A percentile compares a stretch with the other conserved stretches of the same genome.
Evolutionary conservation across 1,140 invertebrate species (phyloP).

Genomic region (Polypedilum pembai): DNA sequence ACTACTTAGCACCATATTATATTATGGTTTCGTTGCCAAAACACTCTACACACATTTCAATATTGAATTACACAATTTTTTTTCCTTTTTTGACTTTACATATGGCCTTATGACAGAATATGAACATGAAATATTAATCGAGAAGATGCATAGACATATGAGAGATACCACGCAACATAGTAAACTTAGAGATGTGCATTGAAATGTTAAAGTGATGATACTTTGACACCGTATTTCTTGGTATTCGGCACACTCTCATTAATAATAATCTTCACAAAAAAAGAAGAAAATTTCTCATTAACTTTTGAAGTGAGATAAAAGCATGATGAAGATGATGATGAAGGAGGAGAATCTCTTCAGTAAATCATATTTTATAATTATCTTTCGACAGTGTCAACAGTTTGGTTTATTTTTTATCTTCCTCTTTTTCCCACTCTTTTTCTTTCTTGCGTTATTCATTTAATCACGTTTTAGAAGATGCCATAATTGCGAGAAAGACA

Average conservation of each 20-base stretch:
- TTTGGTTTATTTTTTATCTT: background rate
- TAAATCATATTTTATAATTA: conserved; percentile 26
- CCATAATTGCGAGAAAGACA: background rate
- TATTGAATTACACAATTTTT: conserved; percentile 15
- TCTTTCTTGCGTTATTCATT: too few relatives aligned
- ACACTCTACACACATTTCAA: conserved; percentile 19
- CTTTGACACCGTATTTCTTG: conserved; percentile 19
- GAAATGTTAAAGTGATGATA: conserved; percentile 20
- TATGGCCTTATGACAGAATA: background rate
- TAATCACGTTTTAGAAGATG: background rate
- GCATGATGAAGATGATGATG: background rate
- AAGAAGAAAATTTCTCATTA: background rate
- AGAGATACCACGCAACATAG: background rate
- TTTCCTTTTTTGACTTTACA: background rate
- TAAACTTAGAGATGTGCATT: background rate
- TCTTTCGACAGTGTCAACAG: conserved; percentile 20
- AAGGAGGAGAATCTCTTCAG: conserved; percentile 12
- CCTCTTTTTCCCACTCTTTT: too few relatives aligned
- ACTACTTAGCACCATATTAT: conserved; percentile 19
- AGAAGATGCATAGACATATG: background rate
- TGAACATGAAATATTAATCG: background rate
- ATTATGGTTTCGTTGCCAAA: conserved; percentile 23
- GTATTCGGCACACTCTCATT: background rate
- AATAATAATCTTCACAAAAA: background rate
- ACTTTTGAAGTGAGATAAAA: background rate